These are phyloP conservation scores for Ruditapes philippinarum DNA, from an alignment of 1,140 invertebrate genomes.

Conservation along the genomic window DNA sequence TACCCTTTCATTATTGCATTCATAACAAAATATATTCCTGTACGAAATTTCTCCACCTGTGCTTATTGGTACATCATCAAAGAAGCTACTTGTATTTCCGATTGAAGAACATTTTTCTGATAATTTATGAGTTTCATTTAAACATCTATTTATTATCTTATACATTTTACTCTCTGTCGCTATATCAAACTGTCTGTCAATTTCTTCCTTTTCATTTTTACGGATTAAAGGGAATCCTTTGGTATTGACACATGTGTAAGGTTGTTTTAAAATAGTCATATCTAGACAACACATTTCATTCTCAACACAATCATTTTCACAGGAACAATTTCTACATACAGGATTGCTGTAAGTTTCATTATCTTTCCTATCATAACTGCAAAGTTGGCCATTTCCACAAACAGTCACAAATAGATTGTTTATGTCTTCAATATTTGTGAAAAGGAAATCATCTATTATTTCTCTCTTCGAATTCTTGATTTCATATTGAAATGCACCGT, in stretches of 20 bases:
- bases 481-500: not conserved
- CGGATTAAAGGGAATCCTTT: no score
- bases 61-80: not conserved
- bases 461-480: not conserved
- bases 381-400: not conserved
- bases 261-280: no score
- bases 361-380: not conserved
- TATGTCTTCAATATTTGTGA: no score
- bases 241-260: no score
- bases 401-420: no score
- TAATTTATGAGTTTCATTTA: not conserved
- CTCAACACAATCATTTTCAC: no score
- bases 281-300: no score
- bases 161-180: no score
- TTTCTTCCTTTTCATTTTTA: no score
- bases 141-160: conserved; percentile 11
- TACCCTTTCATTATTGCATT: not conserved
- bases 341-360: not conserved
- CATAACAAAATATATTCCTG: conserved; percentile 33
- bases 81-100: not conserved
- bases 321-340: no score
- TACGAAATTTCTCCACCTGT: not conserved
- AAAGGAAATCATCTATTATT: no score
- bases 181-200: no score
- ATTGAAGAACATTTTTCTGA: not conserved